phyloP scores from a whole-genome alignment of 2,888 invertebrate species.

The Carcina quercana region DNA sequence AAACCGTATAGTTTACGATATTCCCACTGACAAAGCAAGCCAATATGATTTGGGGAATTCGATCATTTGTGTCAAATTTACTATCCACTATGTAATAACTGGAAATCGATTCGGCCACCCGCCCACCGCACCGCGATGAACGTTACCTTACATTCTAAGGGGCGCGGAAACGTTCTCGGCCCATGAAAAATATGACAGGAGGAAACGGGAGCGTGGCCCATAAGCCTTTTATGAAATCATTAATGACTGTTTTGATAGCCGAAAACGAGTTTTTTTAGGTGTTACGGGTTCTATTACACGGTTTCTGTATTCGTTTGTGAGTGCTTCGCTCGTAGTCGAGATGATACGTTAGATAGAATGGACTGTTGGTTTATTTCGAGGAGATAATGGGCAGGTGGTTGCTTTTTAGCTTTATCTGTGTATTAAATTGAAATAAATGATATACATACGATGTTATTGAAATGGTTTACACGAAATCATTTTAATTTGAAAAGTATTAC shows the following conservation, averaged over 20 bases:
- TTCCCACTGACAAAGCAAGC: constrained; percentile 4
- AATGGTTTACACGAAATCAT: no score
- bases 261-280: constrained; percentile 40
- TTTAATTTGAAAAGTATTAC: no score
- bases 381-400: not conserved
- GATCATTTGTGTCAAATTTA: constrained; percentile 7
- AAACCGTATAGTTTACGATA: no score
- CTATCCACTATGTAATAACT: constrained; percentile 12
- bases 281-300: constrained; percentile 36
- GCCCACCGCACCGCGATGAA: constrained; percentile 16
- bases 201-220: constrained; percentile 49
- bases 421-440: constrained; percentile 3
- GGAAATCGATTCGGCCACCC: constrained; percentile 13
- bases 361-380: constrained; percentile 2
- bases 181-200: constrained; percentile 59
- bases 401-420: constrained; percentile 5
- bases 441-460: not conserved
- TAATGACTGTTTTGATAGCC: constrained; percentile 57
- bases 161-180: constrained; percentile 52
- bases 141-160: constrained; percentile 35
- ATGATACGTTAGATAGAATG: constrained; percentile 8
- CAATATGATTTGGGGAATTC: constrained; percentile 6
- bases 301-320: constrained; percentile 35
- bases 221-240: constrained; percentile 67
- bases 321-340: constrained; percentile 22